A percentile compares a stretch with the other conserved stretches of the same genome.
Conservation (phyloP, 2,113 vertebrate species). For the Nycticorax nycticorax region DNA sequence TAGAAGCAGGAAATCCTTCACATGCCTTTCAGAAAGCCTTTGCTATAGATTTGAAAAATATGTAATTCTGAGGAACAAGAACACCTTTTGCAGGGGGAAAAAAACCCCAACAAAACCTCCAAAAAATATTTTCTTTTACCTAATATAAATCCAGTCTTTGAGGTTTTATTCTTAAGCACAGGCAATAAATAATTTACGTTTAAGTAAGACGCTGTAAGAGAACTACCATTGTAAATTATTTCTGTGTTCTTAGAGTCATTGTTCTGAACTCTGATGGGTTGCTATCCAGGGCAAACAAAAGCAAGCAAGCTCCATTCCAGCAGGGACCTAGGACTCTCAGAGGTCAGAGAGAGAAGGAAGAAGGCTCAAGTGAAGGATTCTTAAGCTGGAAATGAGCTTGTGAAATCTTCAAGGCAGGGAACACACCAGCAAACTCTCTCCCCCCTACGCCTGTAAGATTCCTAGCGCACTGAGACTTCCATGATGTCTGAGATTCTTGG, state of each 20-base stretch:
- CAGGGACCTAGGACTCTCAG: neutral
- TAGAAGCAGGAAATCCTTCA: neutral
- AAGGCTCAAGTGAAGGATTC: neutral
- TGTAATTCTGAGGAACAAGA: neutral
- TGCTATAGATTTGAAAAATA: neutral
- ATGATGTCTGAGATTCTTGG: neutral
- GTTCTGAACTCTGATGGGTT: neutral
- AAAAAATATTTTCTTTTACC: neutral
- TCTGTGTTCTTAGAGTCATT: neutral
- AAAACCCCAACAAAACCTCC: neutral
- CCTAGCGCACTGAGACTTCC: neutral
- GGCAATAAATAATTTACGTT: slow-evolving; percentile 36
- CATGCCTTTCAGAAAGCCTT: neutral
- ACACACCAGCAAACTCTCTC: neutral
- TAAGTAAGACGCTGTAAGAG: neutral
- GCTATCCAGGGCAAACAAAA: slow-evolving; percentile 19
- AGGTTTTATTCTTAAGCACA: slow-evolving; percentile 32
- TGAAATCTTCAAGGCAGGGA: neutral
- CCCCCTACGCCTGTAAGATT: neutral
- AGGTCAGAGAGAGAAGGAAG: neutral
- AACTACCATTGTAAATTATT: neutral
- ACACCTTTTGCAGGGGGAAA: neutral
- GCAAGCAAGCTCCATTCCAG: neutral
- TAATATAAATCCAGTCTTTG: neutral
- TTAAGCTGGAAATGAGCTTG: slow-evolving; percentile 12